Base-by-base conservation (phyloP, 1,140 invertebrate genomes). In the Cydia strobilella region DNA sequence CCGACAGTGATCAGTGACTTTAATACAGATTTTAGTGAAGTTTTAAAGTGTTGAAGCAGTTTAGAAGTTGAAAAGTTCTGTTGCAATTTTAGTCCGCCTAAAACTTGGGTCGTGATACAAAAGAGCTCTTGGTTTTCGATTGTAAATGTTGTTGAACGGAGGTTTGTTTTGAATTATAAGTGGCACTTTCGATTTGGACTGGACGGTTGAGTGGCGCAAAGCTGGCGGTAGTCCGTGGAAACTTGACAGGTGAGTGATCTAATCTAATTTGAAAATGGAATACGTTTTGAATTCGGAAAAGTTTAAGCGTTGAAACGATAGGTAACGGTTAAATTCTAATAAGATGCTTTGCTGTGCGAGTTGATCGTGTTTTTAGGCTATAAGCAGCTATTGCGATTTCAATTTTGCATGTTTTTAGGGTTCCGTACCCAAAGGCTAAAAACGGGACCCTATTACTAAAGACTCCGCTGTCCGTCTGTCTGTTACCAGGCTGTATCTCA, bases 91-190 rank as follows among this genome's bases (percentile, higher is more conserved):
- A 69, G 27, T 69, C n/a, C 54, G 54, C 54, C 65, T 69, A 69
- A 69, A 69, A 69, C 27, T 69, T 69, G 31, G 65, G 65, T 35
- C 63, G 25, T 69, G 65, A 31, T 69, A 69, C 65, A 69, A 69
- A 42, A 69, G 27, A 35, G 31, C 31, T 65, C 63, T n/a, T 27
- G 23, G 63, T 66, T 66, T 66, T 66, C 63, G 63, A 31, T 31
- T 66, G 23, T 66, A 66, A 66, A 66, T 18, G 65, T 69, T 69
- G 63, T 69, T 69, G 63, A 13, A 66, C 63, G 63, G 63, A 31
- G 23, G 63, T 66, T 69, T 69, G 65, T 69, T 69, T 31, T 69
- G 65, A 69, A 69, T 69, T 69, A 42, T 69, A 35, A 35, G 65
- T 69, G 65, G 65, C 27, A 69, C 65, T 31, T 69, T 69, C 65